These are phyloP conservation scores for Halocynthia aurantium DNA, from an alignment of 23 tunicate species.

Conservation along the genomic window DNA sequence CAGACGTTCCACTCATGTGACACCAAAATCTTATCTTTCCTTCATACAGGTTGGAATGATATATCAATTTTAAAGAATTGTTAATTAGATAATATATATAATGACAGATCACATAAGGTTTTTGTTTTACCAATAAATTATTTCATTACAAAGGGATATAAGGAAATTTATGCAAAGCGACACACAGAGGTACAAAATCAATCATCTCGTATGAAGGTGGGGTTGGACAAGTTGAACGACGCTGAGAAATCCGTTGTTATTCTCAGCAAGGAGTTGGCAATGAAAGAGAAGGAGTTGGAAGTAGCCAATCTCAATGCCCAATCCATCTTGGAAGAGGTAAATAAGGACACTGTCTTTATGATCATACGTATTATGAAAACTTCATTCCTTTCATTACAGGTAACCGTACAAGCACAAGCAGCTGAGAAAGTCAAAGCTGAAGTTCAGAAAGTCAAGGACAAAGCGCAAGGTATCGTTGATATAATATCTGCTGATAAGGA, in stretches of 20 bases:
- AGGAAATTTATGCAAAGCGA: slow-evolving; percentile 68
- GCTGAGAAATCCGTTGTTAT: slow-evolving; percentile 75
- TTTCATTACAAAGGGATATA: slow-evolving; percentile 57
- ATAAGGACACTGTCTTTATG: background rate
- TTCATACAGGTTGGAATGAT: slow-evolving; percentile 56
- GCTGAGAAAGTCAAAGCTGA: slow-evolving; percentile 86
- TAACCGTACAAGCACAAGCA: slow-evolving; percentile 84
- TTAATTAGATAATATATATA: too few relatives aligned
- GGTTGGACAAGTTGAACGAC: slow-evolving; percentile 85
- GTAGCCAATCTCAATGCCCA: slow-evolving; percentile 76
- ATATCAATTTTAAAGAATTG: background rate
- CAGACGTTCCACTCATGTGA: slow-evolving; percentile 88
- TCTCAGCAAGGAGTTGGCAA: slow-evolving; percentile 74
- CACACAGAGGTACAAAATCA: slow-evolving; percentile 65
- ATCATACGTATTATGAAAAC: background rate
- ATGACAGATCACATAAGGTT: background rate
- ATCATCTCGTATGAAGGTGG: slow-evolving; percentile 75
- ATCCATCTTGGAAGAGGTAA: slow-evolving; percentile 81
- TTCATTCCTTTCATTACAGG: slow-evolving; percentile 29
- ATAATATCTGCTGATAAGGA: slow-evolving; percentile 67
- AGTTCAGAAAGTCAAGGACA: slow-evolving; percentile 92
- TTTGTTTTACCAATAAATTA: background rate
- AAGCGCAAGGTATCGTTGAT: slow-evolving; percentile 82
- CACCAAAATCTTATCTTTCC: slow-evolving; percentile 92
- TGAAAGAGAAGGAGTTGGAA: slow-evolving; percentile 87